Base-by-base conservation (phyloP, 2,888 invertebrate genomes). In the Tricholauxania praeusta region DNA sequence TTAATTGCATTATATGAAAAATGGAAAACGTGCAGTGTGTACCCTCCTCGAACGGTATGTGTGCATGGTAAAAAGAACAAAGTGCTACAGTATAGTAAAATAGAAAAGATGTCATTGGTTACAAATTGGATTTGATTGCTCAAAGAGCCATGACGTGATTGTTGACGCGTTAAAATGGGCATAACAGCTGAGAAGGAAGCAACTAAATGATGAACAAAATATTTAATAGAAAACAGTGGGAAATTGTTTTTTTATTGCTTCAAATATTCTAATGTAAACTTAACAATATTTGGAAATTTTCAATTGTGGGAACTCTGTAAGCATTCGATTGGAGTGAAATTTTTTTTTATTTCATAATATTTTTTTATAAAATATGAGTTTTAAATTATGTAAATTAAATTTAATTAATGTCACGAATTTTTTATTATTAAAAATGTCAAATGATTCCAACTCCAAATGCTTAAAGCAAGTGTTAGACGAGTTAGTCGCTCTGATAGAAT, bases 71-170 rank as follows among this genome's bases (percentile, higher is more conserved):
- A 57, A 57, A 14, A 57, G 19, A 14, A 57, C 15, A 57, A 7
- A 57, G 28, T 19, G 28, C 53, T 2, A n/a, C 8, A 39, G 28
- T 39, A 60, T 22, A 28, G 4, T 60, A 8, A 32, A 60, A 39
- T 60, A 15, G 48, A 49, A 15, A 39, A 49, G 48, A 53, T 71
- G 65, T 70, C 71, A 70, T 73, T 70, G 66, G 65, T 60, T 60
- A 71, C 65, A 70, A 73, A 73, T 73, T 73, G 73, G 73, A 60
- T 73, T 70, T 52, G 51, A 70, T 60, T 73, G 59, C 55, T 39
- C 39, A 2, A 62, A 59, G 49, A 48, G 32, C 62, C 68, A 63
- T 72, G 55, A 51, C 49, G 59, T 14, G 63, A 53, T 17, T 53
- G 53, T 53, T 4, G 17, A 17, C 17, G 55, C 55, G 12, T 55